phyloP scores from a whole-genome alignment of 2,888 invertebrate species.

The Volucella inanis region DNA sequence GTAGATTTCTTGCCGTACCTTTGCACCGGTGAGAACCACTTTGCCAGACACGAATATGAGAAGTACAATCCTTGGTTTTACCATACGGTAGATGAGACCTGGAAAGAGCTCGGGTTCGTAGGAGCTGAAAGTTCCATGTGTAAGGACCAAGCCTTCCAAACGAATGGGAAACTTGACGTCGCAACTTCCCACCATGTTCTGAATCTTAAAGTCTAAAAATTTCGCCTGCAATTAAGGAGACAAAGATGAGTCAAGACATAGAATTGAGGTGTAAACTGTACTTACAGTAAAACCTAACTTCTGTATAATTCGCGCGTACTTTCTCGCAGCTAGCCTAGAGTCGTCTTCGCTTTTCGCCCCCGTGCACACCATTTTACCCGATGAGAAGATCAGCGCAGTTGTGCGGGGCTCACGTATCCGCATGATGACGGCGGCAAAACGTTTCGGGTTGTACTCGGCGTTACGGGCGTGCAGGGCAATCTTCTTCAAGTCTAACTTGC shows the following conservation, averaged over 20 bases:
- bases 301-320: conserved; percentile 93
- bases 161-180: conserved; percentile 91
- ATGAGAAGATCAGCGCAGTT: conserved; percentile 90
- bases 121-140: conserved; percentile 90
- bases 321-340: conserved; percentile 90
- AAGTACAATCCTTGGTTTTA: conserved; percentile 97
- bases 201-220: conserved; percentile 92
- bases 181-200: conserved; percentile 91
- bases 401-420: conserved; percentile 94
- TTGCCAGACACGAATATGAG: conserved; percentile 99
- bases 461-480: conserved; percentile 99
- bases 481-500: conserved; percentile 97
- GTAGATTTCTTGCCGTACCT: conserved; percentile 94
- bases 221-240: conserved; percentile 86
- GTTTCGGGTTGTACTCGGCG: conserved; percentile 99
- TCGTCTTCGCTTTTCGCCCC: conserved; percentile 93
- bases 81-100: conserved; percentile 98
- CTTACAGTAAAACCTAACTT: conserved; percentile 90
- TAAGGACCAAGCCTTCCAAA: conserved; percentile 89
- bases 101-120: conserved; percentile 99
- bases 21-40: conserved; percentile 98
- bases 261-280: neutral
- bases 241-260: neutral
- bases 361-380: conserved; percentile 93
- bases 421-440: conserved; percentile 99